Evolutionary conservation across 2,888 invertebrate genomes (phyloP).

Genomic region (Minunthozetes semirufus): DNA sequence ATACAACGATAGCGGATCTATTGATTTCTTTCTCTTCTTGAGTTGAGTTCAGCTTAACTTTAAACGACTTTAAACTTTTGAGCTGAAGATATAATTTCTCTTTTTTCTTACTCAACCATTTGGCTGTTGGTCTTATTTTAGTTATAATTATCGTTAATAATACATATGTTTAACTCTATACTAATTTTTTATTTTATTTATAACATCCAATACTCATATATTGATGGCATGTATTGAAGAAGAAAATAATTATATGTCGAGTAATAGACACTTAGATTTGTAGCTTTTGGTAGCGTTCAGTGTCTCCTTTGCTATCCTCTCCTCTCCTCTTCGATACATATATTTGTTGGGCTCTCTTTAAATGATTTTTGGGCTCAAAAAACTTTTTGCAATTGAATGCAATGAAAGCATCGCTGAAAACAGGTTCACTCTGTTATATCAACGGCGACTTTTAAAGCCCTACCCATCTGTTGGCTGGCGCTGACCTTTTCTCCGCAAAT

Average conservation of each 20-base stretch:
- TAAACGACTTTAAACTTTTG: conserved; percentile 1
- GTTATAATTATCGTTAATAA: conserved; percentile 1
- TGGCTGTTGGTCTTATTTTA: not conserved
- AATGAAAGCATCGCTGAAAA: not conserved
- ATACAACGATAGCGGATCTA: conserved; percentile 5
- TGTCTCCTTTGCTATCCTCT: not conserved
- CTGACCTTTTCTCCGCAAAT: conserved; percentile 26
- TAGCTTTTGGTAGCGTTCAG: not conserved
- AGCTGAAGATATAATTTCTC: conserved; percentile 6
- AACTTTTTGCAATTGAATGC: not conserved
- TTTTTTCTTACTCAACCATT: not conserved
- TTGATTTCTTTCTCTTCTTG: not conserved
- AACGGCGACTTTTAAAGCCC: not conserved
- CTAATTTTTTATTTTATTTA: conserved; percentile 6
- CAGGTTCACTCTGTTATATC: conserved; percentile 7
- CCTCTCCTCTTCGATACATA: not conserved
- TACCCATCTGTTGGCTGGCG: conserved; percentile 24
- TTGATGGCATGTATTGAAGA: not conserved
- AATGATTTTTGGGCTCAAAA: conserved; percentile 12
- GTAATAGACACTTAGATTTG: conserved; percentile 26
- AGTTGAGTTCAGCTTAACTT: not conserved
- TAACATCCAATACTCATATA: not conserved
- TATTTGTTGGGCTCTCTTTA: not conserved
- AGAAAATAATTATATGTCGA: not conserved
- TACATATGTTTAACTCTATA: not conserved